Base-by-base conservation (phyloP, 2,797 vertebrate species). In the Todus mexicanus region DNA sequence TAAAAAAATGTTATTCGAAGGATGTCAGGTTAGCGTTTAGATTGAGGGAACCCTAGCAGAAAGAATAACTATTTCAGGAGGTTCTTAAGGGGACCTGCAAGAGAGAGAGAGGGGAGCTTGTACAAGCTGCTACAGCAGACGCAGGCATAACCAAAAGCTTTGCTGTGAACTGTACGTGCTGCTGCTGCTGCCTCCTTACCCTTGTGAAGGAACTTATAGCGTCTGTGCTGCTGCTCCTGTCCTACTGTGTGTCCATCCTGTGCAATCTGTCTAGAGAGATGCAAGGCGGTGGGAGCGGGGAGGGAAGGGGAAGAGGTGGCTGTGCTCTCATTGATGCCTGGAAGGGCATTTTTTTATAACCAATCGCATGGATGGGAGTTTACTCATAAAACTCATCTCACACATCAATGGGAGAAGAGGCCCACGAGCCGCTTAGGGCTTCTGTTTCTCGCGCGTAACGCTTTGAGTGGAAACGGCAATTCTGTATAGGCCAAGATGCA, bases 401-500 rank as follows among this genome's bases (percentile, higher is more conserved):
- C 10, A 59, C 60, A 56, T 93, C 89, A 90, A 37, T 87, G 96
- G 57, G 92, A 94, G 65, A 89, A 51, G 57, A 95, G 74, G 72
- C 51, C 51, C 33, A 9, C 15, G 84, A 85, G 70, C 73, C 88
- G 68, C 26, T 65, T 84, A 48, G 59, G 73, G 43, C n/a, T 90
- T 81, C 35, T 66, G 42, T 87, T 83, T 72, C 69, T 43, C 51
- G 66, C 51, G 18, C 7, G 2, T 93, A 63, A 45, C 20, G 50
- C 90, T 97, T 95, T 69, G 37, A 40, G 80, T 86, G 93, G 92
- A 86, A 90, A 82, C 73, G 42, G 50, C 84, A 94, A 86, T 97
- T 97, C 94, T 97, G 84, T 97, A 77, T 96, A 88, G 75, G 78
- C 87, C 82, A 48, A 7, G 78, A 68, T 95, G 79, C 90, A 70